phyloP scores from a whole-genome alignment of 2,113 vertebrate species.

The Pandion haliaetus region DNA sequence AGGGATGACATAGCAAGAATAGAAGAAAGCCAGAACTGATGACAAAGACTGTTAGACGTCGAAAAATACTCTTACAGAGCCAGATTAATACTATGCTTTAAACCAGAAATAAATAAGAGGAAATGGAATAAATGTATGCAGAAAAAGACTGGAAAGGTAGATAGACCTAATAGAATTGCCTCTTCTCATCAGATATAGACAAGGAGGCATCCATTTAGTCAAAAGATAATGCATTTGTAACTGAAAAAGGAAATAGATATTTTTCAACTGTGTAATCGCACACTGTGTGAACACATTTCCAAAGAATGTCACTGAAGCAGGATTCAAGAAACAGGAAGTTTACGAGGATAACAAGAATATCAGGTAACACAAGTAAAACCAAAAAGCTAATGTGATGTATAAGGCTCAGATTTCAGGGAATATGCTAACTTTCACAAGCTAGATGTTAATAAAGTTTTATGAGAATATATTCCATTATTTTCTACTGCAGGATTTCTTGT shows the following conservation, averaged over 20 bases:
- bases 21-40: neutral
- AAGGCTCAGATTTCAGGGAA: neutral
- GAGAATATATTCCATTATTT: neutral
- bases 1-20: slow-evolving; percentile 13
- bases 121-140: neutral
- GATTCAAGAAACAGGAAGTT: neutral
- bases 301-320: neutral
- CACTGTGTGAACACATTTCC: neutral
- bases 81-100: neutral
- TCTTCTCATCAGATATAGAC: neutral
- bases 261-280: neutral
- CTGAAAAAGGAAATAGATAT: neutral
- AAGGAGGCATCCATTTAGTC: neutral
- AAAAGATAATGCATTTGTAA: neutral
- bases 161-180: neutral
- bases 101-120: neutral
- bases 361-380: neutral
- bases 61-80: slow-evolving; percentile 2
- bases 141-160: neutral
- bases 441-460: neutral
- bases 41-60: neutral
- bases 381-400: neutral
- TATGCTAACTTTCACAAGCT: neutral
- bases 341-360: neutral
- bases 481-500: neutral